Evolutionary conservation across 2,113 vertebrate species (phyloP).

Genomic region (Promerops cafer): DNA sequence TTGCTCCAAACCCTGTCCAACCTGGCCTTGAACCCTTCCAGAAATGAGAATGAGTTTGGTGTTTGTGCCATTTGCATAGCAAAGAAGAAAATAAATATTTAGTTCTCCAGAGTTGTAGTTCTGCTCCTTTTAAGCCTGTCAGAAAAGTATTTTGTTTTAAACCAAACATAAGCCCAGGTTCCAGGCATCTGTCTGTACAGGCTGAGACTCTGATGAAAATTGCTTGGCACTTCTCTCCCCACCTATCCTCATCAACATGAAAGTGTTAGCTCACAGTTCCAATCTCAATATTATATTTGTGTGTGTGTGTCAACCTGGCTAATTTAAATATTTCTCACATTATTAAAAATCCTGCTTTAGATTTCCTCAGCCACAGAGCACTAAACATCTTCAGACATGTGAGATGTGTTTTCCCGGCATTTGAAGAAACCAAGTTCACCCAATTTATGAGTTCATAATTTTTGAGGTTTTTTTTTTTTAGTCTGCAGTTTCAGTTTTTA

Average conservation of each 20-base stretch:
- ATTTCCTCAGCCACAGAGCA: background rate
- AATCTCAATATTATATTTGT: background rate
- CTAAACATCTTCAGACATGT: background rate
- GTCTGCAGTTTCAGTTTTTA: conserved; percentile 7
- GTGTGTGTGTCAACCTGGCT: background rate
- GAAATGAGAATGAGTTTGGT: background rate
- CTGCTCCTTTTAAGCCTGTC: background rate
- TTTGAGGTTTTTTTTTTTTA: background rate
- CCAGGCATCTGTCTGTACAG: background rate
- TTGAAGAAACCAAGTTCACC: background rate
- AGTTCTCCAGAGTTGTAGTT: background rate
- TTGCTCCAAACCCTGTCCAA: background rate
- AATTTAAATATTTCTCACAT: background rate
- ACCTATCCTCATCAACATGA: background rate
- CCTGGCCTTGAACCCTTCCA: background rate
- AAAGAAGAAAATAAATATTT: background rate
- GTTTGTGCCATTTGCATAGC: background rate
- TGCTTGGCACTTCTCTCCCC: background rate
- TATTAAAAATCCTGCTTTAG: conserved; percentile 17
- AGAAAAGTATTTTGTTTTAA: background rate
- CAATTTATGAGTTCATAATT: background rate
- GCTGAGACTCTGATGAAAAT: background rate
- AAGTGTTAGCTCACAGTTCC: background rate
- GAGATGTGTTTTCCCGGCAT: background rate
- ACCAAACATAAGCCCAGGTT: background rate